Conservation (phyloP, 2,888 invertebrate genomes). For the Caenorhabditis auriculariae region DNA sequence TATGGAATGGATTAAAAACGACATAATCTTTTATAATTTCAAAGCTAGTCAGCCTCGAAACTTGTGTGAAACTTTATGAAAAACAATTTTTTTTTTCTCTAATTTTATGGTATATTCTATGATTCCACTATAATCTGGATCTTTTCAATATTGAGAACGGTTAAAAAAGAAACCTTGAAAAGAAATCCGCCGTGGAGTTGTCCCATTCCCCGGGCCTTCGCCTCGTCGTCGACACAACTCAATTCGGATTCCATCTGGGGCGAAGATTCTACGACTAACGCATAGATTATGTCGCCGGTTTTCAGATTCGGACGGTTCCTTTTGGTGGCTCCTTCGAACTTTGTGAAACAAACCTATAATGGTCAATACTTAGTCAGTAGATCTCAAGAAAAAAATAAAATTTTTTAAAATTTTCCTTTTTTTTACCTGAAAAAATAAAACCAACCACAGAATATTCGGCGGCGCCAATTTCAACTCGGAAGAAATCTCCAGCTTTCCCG, state of each 20-base stretch:
- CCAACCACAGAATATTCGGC: constrained; percentile 54
- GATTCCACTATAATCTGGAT: too few species aligned
- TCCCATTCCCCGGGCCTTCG: constrained; percentile 56
- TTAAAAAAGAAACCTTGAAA: constrained; percentile 41
- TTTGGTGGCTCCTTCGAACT: constrained; percentile 61
- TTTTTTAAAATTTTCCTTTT: too few species aligned
- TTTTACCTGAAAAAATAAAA: not conserved
- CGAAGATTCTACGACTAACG: constrained; percentile 46
- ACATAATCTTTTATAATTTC: too few species aligned
- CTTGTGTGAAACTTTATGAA: too few species aligned
- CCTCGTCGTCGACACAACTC: constrained; percentile 55
- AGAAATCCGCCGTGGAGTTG: constrained; percentile 47
- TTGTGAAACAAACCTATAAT: constrained; percentile 24
- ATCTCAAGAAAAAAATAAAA: constrained; percentile 1
- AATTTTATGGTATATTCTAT: too few species aligned
- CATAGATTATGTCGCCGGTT: constrained; percentile 59
- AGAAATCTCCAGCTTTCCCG: constrained; percentile 52
- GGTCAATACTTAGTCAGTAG: not conserved
- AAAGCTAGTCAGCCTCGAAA: too few species aligned
- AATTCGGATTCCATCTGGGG: constrained; percentile 61
- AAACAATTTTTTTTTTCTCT: too few species aligned
- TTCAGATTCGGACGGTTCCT: constrained; percentile 58
- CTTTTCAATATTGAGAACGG: not conserved
- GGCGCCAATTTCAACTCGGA: constrained; percentile 57
- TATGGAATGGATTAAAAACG: too few species aligned